Base-by-base conservation (phyloP, 2,113 vertebrate species). In the Mastomys coucha region DNA sequence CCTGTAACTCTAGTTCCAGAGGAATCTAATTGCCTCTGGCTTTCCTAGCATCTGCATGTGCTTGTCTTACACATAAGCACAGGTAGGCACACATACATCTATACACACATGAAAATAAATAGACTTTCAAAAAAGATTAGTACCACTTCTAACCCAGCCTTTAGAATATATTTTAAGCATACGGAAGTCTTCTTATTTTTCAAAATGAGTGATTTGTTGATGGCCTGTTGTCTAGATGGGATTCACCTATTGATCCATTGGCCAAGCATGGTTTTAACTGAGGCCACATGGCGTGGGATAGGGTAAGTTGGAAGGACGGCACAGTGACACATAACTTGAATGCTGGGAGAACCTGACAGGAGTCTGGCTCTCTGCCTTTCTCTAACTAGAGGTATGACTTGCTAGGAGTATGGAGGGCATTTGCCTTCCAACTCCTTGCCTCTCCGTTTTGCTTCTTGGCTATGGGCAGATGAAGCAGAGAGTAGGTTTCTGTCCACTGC, bases 231-330 rank as follows among this genome's bases (percentile, higher is more conserved):
- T 20, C 7, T 92, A 49, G 58, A 53, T 80, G 26, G 7, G 17
- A 88, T 69, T 77, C 63, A 91, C 33, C 20, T 91, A 72, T 96
- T 97, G 20, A 60, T 94, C 65, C 2, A 1, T 20, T 36, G 16
- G 10, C 5, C 58, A 2, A 28, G 14, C 9, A 2, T 5, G 22
- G 19, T 87, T 87, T 28, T 63, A 49, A 70, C 60, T 36, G 45
- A 63, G 67, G 80, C 22, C 33, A 17, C 17, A 24, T n/a, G 56
- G 69, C 4, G 36, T 14, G n/a, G 14, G 16, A 2, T 9, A 16
- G 31, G 33, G 11, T 3, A 88, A n/a, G n/a, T n/a, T n/a, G n/a
- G n/a, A n/a, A n/a, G n/a, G n/a, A n/a, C n/a, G n/a, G n/a, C n/a
- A n/a, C n/a, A 8, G n/a, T 36, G 16, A 10, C 14, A 17, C 56